Conservation (phyloP, 2,797 vertebrate genomes). For the Cossypha polioptera region DNA sequence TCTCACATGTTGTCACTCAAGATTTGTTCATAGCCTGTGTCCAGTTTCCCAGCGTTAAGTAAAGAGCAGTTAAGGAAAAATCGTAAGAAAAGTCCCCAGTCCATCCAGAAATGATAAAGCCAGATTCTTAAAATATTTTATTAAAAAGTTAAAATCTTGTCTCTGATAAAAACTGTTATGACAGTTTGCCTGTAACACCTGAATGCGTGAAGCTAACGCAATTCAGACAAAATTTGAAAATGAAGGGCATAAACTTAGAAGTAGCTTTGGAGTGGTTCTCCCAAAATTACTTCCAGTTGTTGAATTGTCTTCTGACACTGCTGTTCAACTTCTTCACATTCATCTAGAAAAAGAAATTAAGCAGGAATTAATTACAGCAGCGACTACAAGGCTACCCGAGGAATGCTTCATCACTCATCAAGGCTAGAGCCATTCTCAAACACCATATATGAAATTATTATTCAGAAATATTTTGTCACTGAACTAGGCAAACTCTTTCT, state of each 20-base stretch:
- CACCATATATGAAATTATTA: not conserved
- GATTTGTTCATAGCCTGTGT: not conserved
- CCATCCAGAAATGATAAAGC: not conserved
- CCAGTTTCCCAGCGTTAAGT: not conserved
- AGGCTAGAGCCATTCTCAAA: not conserved
- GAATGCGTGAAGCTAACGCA: not conserved
- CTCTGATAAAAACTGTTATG: constrained; percentile 16
- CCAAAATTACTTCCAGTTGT: constrained; percentile 87
- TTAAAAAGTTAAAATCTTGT: constrained; percentile 31
- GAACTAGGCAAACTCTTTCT: not conserved
- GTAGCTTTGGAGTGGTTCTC: constrained; percentile 92
- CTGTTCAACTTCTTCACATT: constrained; percentile 93
- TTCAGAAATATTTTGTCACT: not conserved
- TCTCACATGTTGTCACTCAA: not conserved
- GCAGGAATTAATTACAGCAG: not conserved
- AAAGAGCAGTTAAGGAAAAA: not conserved
- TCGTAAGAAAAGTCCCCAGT: not conserved
- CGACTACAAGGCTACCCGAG: not conserved
- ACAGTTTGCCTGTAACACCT: not conserved
- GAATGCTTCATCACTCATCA: not conserved
- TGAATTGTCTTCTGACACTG: constrained; percentile 93
- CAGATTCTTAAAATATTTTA: constrained; percentile 29
- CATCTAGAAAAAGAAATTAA: constrained; percentile 78
- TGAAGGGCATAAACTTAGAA: constrained; percentile 74
- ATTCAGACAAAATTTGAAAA: not conserved